Evolutionary conservation across 2,113 vertebrate species (phyloP).

Genomic region (Hoplias malabaricus): DNA sequence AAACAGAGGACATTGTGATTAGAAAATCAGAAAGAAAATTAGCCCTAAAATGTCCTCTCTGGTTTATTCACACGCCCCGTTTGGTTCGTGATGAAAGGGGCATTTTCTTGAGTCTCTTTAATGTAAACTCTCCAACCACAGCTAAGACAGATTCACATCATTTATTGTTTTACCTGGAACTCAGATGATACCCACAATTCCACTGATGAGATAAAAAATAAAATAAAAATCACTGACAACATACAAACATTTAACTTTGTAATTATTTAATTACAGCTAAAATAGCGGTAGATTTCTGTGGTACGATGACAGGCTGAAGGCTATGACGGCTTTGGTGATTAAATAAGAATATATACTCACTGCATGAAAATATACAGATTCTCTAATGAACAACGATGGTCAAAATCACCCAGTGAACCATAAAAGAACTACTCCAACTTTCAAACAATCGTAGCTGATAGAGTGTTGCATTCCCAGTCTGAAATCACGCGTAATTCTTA

Average conservation of each 20-base stretch:
- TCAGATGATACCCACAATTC: too few relatives aligned
- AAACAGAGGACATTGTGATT: conserved; percentile 7
- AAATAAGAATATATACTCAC: neutral
- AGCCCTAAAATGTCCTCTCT: conserved; percentile 1
- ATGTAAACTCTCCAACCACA: neutral
- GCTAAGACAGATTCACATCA: neutral
- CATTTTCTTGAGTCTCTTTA: neutral
- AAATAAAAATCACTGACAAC: too few relatives aligned
- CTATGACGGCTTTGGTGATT: neutral
- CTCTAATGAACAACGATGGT: too few relatives aligned
- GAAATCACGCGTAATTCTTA: neutral
- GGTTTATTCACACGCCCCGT: neutral
- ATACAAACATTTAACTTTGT: too few relatives aligned
- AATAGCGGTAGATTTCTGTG: neutral
- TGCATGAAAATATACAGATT: too few relatives aligned
- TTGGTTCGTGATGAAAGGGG: neutral
- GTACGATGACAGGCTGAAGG: neutral
- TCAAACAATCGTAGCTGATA: neutral
- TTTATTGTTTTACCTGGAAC: too few relatives aligned
- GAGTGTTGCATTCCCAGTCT: neutral
- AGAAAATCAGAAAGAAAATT: conserved; percentile 21
- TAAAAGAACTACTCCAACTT: neutral
- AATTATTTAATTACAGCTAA: neutral
- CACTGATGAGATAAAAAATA: too few relatives aligned
- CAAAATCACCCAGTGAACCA: too few relatives aligned